Evolutionary conservation across 2,113 vertebrate species (phyloP), one percentile per base, ranked within the genome.

Genomic region (Noturus placidus): DNA sequence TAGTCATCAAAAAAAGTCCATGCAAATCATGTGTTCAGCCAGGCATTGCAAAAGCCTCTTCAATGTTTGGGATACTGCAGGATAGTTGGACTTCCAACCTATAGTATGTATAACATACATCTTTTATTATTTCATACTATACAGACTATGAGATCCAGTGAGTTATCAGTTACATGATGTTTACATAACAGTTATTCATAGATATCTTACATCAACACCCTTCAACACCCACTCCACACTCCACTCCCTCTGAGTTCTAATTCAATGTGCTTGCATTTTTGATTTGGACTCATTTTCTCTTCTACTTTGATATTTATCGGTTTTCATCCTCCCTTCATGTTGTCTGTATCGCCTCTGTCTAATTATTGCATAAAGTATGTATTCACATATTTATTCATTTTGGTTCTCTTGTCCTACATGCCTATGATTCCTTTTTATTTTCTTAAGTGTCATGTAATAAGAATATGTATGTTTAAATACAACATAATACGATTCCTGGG

Each of bases 111-210:
- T 4, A 46, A 46, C 22, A 27, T 27, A 27, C 10, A 50, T 13
- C 42, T 38, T 2, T 4, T 15, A 27, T 27, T 13, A 0, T 42
- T 3, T 42, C 35, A 46, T 46, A 9, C 46, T 46, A 46, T 46
- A 46, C 46, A 46, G 46, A 46, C 8, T 46, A 46, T 46, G 15
- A 22, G 35, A 74, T 35, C 22, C 20, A 46, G 22, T 22, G 10
- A n/a, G 52, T n/a, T 11, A 5, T 2, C 74, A 77, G 46, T 50
- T 77, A n/a, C 52, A 7, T 50, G 46, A 77, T 77, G 46, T 77
- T 52, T 50, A 77, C 74, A 77, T 77, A 77, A 77, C 74, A n/a
- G 42, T 15, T 77, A 77, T 77, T 77, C 5, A 77, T 77, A n/a
- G 10, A 77, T 6, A 77, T 77, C 27, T 50, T 77, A 77, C 74